Evolutionary conservation across 2,113 vertebrate genomes (phyloP).

Genomic region (Chamaetylas fuelleborni): DNA sequence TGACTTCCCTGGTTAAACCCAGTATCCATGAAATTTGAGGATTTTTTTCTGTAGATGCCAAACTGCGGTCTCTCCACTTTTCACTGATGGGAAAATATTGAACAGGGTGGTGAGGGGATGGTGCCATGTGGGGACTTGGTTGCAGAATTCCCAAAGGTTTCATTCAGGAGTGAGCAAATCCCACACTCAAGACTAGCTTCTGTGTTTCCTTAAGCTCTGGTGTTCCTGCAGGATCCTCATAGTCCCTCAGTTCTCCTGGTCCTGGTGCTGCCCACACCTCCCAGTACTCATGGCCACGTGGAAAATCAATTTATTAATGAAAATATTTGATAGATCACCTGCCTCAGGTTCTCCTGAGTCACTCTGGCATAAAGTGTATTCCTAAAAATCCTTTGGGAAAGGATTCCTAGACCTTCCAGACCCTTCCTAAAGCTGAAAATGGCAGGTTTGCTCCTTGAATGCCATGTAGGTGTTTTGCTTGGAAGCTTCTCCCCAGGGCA

Average conservation of each 20-base stretch:
- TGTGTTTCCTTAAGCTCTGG: background rate
- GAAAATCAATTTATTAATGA: background rate
- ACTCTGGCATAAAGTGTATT: background rate
- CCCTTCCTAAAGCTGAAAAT: background rate
- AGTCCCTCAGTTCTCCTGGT: background rate
- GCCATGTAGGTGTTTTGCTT: background rate
- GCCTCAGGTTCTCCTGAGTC: background rate
- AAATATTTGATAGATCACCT: background rate
- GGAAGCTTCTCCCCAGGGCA: background rate
- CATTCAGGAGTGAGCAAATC: background rate
- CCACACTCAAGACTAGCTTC: background rate
- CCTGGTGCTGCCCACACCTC: background rate
- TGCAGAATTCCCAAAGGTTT: background rate
- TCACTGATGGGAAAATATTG: background rate
- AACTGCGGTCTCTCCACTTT: background rate
- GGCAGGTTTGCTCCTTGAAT: background rate
- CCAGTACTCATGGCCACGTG: accelerated
- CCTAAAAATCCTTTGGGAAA: background rate
- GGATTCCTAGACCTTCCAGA: background rate
- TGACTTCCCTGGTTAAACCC: background rate
- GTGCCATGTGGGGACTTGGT: accelerated
- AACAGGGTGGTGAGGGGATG: background rate
- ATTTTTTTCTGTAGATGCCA: background rate
- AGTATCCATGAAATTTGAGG: accelerated
- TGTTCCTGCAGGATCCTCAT: background rate